Evolutionary conservation across 2,113 vertebrate species (phyloP), one percentile per base, ranked within the genome.

Genomic region (Narcine bancroftii): DNA sequence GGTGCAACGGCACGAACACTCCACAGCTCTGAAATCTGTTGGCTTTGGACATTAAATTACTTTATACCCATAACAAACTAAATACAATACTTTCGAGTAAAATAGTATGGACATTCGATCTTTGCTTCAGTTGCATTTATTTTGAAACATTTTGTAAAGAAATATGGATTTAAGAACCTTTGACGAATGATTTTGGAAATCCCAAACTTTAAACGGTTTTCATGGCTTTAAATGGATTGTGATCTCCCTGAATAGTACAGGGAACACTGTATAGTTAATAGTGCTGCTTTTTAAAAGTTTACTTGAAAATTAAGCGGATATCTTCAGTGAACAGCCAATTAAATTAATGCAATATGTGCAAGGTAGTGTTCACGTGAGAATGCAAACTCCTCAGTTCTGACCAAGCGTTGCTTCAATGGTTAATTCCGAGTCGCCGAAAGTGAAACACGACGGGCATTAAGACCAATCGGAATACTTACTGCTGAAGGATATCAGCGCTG

Each of bases 401-500:
- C 53, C 53, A 87, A 87, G 60, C 60, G 81, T 7, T 87, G 36
- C 81, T 87, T 36, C n/a, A 36, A 33, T 6, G 33, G 17, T 87
- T n/a, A 36, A 60, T 87, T 87, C 53, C 81, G 29, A 85, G 50
- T 36, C 60, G 53, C 81, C 81, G 33, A 21, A 1, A 19, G 1
- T n/a, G 2, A 60, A 21, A 36, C 6, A 60, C 26, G 87, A 91
- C 87, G 63, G 87, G 87, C 87, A 91, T 69, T 91, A 91, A 91
- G 87, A 91, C 87, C 56, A 42, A 9, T 69, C 5, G 87, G 87
- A 69, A 19, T 56, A 45, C 87, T 66, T 60, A 24, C 21, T 91
- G 87, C 11, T 91, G 87, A 17, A 69, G 87, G 36, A 91, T 66
- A 91, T 91, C 42, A 91, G 63, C 87, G 87, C 39, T 91, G 56